These are phyloP conservation scores for Ernsta delagoae DNA, from an alignment of 2,888 invertebrate genomes.

Conservation along the genomic window DNA sequence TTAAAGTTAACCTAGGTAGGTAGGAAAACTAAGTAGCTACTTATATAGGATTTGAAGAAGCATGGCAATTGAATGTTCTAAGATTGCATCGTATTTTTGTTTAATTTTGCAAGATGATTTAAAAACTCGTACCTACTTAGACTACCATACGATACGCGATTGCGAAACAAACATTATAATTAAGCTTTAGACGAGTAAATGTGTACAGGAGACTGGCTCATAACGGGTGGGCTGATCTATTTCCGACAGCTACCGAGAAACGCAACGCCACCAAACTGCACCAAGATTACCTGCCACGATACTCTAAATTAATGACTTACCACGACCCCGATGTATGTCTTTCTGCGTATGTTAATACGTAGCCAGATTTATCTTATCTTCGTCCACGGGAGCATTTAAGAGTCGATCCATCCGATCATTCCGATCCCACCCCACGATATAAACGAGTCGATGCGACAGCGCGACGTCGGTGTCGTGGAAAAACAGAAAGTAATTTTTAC, in stretches of 20 bases:
- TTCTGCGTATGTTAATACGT: slow-evolving; percentile 53
- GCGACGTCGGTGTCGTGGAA: slow-evolving; percentile 52
- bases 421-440: slow-evolving; percentile 46
- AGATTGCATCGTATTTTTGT: too few relatives aligned
- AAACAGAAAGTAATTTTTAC: slow-evolving; percentile 80
- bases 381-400: slow-evolving; percentile 48
- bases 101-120: too few relatives aligned
- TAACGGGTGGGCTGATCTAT: slow-evolving; percentile 70
- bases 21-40: too few relatives aligned
- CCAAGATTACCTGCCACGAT: slow-evolving; percentile 66
- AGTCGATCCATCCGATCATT: slow-evolving; percentile 57
- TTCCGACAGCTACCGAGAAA: slow-evolving; percentile 67
- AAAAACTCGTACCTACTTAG: too few relatives aligned
- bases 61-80: too few relatives aligned
- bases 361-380: slow-evolving; percentile 53
- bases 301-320: slow-evolving; percentile 65
- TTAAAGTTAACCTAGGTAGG: too few relatives aligned
- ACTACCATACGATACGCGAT: too few relatives aligned
- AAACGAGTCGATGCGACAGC: slow-evolving; percentile 55
- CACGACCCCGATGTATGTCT: slow-evolving; percentile 54
- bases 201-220: slow-evolving; percentile 21
- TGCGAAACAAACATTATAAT: too few relatives aligned
- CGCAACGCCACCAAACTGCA: slow-evolving; percentile 50
- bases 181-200: too few relatives aligned
- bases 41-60: too few relatives aligned